These are phyloP conservation scores for Caenorhabditis virilis DNA, from an alignment of 2,888 invertebrate genomes.

Conservation along the genomic window DNA sequence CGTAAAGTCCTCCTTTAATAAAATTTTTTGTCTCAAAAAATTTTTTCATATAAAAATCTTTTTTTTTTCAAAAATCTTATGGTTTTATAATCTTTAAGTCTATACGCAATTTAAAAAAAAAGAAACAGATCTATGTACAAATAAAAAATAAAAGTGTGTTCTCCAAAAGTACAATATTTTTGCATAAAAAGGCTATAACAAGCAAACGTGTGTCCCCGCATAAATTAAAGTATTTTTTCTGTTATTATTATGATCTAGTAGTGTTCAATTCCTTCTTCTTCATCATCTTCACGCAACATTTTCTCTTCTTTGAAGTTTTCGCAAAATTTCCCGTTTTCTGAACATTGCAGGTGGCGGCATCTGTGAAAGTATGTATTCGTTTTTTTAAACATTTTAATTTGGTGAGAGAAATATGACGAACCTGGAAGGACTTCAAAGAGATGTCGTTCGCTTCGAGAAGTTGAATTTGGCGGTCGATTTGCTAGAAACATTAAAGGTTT, in stretches of 20 bases:
- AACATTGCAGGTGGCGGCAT: constrained; percentile 49
- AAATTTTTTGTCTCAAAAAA: too few relatives aligned
- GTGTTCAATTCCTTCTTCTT: neutral
- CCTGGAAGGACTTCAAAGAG: constrained; percentile 12
- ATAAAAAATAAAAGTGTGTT: too few relatives aligned
- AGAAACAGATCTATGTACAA: too few relatives aligned
- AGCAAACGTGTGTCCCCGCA: too few relatives aligned
- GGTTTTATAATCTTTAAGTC: too few relatives aligned
- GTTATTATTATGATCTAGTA: too few relatives aligned
- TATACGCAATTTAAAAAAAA: too few relatives aligned
- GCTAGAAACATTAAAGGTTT: constrained; percentile 7
- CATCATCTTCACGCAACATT: constrained; percentile 14
- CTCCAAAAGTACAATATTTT: too few relatives aligned
- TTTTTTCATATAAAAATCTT: too few relatives aligned
- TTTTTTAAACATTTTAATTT: neutral
- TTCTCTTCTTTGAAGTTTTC: constrained; percentile 33
- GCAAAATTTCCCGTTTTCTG: constrained; percentile 27
- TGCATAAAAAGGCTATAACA: too few relatives aligned
- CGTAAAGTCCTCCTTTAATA: too few relatives aligned
- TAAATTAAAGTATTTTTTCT: constrained; percentile 1
- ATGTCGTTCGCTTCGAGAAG: constrained; percentile 41
- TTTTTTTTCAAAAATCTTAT: too few relatives aligned
- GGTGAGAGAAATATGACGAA: neutral
- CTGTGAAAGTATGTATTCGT: constrained; percentile 1
- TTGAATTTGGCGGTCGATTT: constrained; percentile 41